Evolutionary conservation across 2,888 invertebrate genomes (phyloP).

Genomic region (Caenorhabditis sp.): DNA sequence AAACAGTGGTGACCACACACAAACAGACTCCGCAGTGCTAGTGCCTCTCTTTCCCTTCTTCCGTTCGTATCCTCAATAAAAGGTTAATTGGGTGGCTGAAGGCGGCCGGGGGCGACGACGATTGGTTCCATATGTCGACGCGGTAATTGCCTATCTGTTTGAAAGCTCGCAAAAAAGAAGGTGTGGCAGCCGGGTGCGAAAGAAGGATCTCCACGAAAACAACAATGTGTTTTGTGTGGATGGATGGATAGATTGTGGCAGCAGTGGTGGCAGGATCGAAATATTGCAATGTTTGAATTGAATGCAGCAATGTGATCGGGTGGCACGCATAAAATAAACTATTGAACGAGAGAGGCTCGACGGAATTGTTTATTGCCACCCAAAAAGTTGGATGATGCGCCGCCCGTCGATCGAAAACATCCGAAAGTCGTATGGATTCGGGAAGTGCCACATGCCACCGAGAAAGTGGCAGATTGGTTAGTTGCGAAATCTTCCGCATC

Average conservation of each 20-base stretch:
- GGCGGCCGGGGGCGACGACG: constrained; percentile 20
- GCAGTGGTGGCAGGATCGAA: constrained; percentile 16
- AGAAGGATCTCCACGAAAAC: constrained; percentile 12
- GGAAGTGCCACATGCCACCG: constrained; percentile 1
- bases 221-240: constrained; percentile 1
- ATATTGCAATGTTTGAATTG: constrained; percentile 26
- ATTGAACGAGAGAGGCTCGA: background rate
- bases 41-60: constrained; percentile 1
- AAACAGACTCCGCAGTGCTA: constrained; percentile 16
- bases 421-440: constrained; percentile 12
- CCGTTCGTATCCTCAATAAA: constrained; percentile 43
- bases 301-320: constrained; percentile 9
- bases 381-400: constrained; percentile 32
- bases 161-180: constrained; percentile 32
- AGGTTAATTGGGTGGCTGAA: constrained; percentile 48
- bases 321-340: constrained; percentile 47
- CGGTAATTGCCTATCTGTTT: constrained; percentile 48
- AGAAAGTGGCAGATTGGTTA: background rate
- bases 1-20: constrained; percentile 8
- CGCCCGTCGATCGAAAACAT: constrained; percentile 8
- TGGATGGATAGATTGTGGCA: too few relatives aligned
- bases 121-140: constrained; percentile 57
- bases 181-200: constrained; percentile 40
- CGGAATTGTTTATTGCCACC: constrained; percentile 42
- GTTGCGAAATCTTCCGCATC: background rate